Evolutionary conservation across 1,140 invertebrate species (phyloP).

Genomic region (Vanessa tameamea): DNA sequence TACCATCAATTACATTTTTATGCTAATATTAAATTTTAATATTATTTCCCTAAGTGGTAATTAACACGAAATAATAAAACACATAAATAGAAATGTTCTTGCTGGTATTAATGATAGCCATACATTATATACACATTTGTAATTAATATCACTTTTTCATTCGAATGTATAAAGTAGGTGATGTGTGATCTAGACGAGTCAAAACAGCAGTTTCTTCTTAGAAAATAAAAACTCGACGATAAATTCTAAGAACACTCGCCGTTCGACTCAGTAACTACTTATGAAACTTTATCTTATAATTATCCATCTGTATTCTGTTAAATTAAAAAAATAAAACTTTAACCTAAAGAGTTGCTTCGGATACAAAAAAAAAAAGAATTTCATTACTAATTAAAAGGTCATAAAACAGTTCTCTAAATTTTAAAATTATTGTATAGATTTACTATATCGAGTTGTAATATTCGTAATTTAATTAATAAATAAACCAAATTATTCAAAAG

Average conservation of each 20-base stretch:
- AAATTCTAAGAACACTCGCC: slow-evolving; percentile 44
- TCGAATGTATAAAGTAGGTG: slow-evolving; percentile 19
- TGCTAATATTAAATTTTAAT: too few species aligned
- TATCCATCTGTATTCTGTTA: slow-evolving; percentile 27
- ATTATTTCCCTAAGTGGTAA: too few species aligned
- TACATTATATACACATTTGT: too few species aligned
- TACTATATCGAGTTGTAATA: too few species aligned
- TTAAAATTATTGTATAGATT: too few species aligned
- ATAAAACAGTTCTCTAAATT: too few species aligned
- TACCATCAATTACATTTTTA: not conserved
- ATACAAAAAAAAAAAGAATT: not conserved
- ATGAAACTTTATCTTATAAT: slow-evolving; percentile 47
- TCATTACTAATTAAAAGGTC: not conserved
- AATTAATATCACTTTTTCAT: not conserved
- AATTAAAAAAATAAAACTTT: not conserved
- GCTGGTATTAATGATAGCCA: too few species aligned
- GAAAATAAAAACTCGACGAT: slow-evolving; percentile 47
- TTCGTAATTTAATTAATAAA: too few species aligned
- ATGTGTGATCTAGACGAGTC: slow-evolving; percentile 31
- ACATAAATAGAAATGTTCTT: too few species aligned
- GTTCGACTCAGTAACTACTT: slow-evolving; percentile 47
- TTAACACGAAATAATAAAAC: too few species aligned
- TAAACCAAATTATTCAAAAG: too few species aligned
- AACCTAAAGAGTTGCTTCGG: not conserved
- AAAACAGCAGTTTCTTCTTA: slow-evolving; percentile 50